Base-by-base conservation (phyloP, 2,797 vertebrate genomes). In the Anableps anableps region DNA sequence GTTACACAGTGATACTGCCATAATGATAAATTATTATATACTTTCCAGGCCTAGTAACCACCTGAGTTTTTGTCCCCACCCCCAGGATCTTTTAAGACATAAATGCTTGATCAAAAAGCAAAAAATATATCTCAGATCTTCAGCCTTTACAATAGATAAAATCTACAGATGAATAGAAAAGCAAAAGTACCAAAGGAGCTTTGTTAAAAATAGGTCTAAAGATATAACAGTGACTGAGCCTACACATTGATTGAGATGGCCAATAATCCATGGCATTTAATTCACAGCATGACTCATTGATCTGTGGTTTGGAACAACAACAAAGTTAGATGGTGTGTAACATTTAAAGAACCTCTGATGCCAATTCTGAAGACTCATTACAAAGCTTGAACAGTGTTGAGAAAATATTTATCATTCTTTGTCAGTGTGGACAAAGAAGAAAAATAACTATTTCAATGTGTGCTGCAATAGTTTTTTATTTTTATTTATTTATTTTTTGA, bases 221-320 rank as follows among this genome's bases (percentile, higher is more conserved):
- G 74, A 85, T 81, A 85, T 78, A 84, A 62, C 43, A 34, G 76
- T 88, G 77, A 83, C 80, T 84, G 88, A 88, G 80, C 85, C 84
- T 80, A 80, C 60, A 0, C 71, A 23, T 77, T 77, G 66, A 80
- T 70, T 79, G 66, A 77, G 29, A 86, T 53, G 76, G 75, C 82
- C 81, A 86, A 78, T 43, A 72, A 86, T 80, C 70, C 51, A 23
- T 21, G 13, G 70, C 36, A 82, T 71, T 50, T 73, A 78, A 55
- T 78, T 19, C 75, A 78, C 45, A 83, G 53, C 62, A 75, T 88
- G 88, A 90, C 62, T 93, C 88, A 91, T 75, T 66, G 78, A 86
- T 88, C 80, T 83, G 34, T 78, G 76, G 77, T 86, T 86, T 88
- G 80, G 75, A 51, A 74, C 66, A 16, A 71, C 79, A 41, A 73